Conservation (phyloP, 2,113 vertebrate genomes). For the Triplophysa siluroides region DNA sequence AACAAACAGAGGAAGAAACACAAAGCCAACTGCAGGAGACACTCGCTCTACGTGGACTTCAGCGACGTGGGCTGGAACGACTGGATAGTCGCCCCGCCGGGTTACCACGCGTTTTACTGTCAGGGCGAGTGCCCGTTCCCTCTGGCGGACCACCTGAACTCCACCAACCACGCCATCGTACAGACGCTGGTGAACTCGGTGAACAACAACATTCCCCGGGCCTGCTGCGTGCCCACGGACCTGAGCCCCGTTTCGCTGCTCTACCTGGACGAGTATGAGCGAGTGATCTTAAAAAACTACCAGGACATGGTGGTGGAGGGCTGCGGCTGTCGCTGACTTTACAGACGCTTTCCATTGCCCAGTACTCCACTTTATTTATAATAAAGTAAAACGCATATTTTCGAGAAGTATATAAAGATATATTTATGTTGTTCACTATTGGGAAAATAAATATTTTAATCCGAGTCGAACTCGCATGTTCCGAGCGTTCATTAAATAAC, state of each 20-base stretch:
- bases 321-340: conserved; percentile 82
- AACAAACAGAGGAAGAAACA: conserved; percentile 82
- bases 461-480: conserved; percentile 70
- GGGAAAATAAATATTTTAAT: conserved; percentile 94
- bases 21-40: conserved; percentile 85
- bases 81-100: conserved; percentile 88
- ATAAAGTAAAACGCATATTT: conserved; percentile 85
- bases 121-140: conserved; percentile 89
- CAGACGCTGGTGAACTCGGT: conserved; percentile 91
- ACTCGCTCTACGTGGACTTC: conserved; percentile 88
- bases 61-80: conserved; percentile 91
- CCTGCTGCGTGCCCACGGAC: conserved; percentile 88
- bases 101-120: conserved; percentile 89
- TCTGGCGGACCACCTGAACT: conserved; percentile 87
- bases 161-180: conserved; percentile 89
- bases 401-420: conserved; percentile 77
- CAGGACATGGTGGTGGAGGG: conserved; percentile 93
- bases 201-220: conserved; percentile 89
- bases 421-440: conserved; percentile 90
- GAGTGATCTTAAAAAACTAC: conserved; percentile 90
- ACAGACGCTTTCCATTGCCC: conserved; percentile 85
- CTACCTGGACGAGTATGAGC: conserved; percentile 88
- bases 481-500: no score
- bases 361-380: conserved; percentile 90
- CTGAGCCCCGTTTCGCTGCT: conserved; percentile 89